Evolutionary conservation across 2,113 vertebrate genomes (phyloP).

Genomic region (Macquaria australasica): DNA sequence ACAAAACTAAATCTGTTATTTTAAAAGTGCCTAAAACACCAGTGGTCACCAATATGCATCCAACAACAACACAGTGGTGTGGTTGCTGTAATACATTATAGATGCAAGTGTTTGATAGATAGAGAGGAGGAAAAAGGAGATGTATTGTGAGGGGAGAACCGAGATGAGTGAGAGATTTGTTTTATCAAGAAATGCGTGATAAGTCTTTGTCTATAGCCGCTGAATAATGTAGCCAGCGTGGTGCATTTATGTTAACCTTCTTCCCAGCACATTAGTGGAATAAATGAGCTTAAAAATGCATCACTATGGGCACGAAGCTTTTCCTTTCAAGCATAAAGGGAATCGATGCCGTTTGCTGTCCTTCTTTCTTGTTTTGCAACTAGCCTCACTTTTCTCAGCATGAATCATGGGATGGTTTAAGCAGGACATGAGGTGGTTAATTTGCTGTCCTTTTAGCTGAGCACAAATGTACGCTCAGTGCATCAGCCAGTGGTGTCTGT

Average conservation of each 20-base stretch:
- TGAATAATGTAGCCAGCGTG: slow-evolving; percentile 21
- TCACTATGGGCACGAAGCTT: slow-evolving; percentile 18
- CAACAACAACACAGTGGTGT: neutral
- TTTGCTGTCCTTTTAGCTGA: slow-evolving; percentile 55
- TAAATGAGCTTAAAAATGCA: slow-evolving; percentile 51
- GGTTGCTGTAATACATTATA: neutral
- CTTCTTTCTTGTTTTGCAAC: slow-evolving; percentile 27
- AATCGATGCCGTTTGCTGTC: slow-evolving; percentile 48
- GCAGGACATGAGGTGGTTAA: slow-evolving; percentile 29
- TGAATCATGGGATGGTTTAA: slow-evolving; percentile 26
- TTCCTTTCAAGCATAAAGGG: slow-evolving; percentile 31
- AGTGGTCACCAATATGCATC: neutral
- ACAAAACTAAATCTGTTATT: neutral
- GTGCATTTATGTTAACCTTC: slow-evolving; percentile 30
- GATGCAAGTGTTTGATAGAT: neutral
- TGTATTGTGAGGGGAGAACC: neutral
- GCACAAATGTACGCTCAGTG: slow-evolving; percentile 15
- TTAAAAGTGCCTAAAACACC: neutral
- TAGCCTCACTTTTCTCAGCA: slow-evolving; percentile 1
- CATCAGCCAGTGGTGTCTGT: slow-evolving; percentile 19
- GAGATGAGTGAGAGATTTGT: slow-evolving; percentile 1
- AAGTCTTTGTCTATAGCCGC: slow-evolving; percentile 7
- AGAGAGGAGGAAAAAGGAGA: neutral
- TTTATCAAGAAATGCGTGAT: slow-evolving; percentile 23
- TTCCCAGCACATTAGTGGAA: slow-evolving; percentile 44